Conservation (phyloP, 2,113 vertebrate species). For the Camelus dromedarius region DNA sequence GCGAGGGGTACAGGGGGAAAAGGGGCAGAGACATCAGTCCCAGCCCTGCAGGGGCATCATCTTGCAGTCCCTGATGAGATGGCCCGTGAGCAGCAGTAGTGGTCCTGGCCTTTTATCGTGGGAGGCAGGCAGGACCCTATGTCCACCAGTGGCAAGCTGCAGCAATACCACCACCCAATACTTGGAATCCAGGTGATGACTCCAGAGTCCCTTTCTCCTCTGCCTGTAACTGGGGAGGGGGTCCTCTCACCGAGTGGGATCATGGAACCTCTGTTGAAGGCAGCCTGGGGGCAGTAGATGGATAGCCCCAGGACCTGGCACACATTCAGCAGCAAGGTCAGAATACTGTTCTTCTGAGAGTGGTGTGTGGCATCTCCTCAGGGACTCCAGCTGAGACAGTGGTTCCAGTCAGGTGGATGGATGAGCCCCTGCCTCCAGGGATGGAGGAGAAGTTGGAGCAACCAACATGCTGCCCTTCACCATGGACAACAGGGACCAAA, state of each 20-base stretch:
- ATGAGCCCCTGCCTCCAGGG: slow-evolving; percentile 78
- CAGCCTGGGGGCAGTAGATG: slow-evolving; percentile 60
- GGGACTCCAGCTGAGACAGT: slow-evolving; percentile 77
- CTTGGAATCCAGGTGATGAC: slow-evolving; percentile 78
- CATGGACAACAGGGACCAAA: slow-evolving; percentile 83
- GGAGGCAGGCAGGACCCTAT: slow-evolving; percentile 74
- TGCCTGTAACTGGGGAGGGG: slow-evolving; percentile 78
- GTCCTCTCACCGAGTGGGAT: slow-evolving; percentile 74
- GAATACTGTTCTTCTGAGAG: slow-evolving; percentile 74
- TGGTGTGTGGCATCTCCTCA: slow-evolving; percentile 73
- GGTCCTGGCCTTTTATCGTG: slow-evolving; percentile 73
- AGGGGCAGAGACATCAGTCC: slow-evolving; percentile 81
- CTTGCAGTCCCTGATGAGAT: slow-evolving; percentile 82
- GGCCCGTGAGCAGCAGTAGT: slow-evolving; percentile 69
- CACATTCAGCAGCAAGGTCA: slow-evolving; percentile 75
- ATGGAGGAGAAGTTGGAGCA: slow-evolving; percentile 80
- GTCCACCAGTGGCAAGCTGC: slow-evolving; percentile 80
- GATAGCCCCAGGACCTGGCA: slow-evolving; percentile 72
- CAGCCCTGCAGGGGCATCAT: slow-evolving; percentile 80
- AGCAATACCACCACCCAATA: slow-evolving; percentile 74
- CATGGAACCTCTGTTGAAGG: slow-evolving; percentile 70
- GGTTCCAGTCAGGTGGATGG: slow-evolving; percentile 76
- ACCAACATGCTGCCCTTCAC: slow-evolving; percentile 77
- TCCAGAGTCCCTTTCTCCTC: slow-evolving; percentile 81
- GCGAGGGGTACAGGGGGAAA: slow-evolving; percentile 77